phyloP scores from a whole-genome alignment of 2,113 vertebrate genomes.

The Caranx melampygus region DNA sequence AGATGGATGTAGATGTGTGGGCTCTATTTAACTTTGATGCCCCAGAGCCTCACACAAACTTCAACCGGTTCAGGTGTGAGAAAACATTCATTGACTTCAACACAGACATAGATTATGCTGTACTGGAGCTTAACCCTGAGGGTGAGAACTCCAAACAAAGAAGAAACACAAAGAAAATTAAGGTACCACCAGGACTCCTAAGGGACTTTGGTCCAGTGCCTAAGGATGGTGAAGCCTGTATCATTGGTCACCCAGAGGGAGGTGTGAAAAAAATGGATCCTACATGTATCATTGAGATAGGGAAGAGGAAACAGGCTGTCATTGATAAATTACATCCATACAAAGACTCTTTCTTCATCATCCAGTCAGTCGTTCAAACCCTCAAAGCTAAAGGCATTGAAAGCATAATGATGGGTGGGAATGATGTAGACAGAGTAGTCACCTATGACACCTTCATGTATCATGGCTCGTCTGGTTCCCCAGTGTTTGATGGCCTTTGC shows the following conservation, averaged over 20 bases:
- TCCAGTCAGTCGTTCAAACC: accelerated
- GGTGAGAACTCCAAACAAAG: accelerated
- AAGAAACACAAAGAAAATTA: accelerated
- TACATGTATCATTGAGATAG: constrained; percentile 40
- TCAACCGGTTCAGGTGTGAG: accelerated
- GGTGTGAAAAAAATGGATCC: constrained; percentile 29
- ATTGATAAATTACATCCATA: accelerated
- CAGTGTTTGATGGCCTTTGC: constrained; percentile 19
- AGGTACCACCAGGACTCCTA: constrained; percentile 51
- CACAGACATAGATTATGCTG: neutral
- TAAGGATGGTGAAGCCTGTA: neutral
- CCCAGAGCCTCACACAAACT: neutral
- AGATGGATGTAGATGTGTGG: accelerated
- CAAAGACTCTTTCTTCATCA: accelerated
- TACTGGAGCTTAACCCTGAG: constrained; percentile 27
- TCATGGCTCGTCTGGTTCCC: constrained; percentile 45
- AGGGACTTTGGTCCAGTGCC: constrained; percentile 4
- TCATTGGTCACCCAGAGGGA: constrained; percentile 35
- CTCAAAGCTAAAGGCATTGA: neutral
- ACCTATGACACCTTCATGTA: constrained; percentile 43
- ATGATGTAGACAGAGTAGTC: accelerated
- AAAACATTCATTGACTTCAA: neutral
- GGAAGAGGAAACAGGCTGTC: neutral
- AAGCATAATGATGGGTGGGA: neutral
- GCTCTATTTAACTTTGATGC: constrained; percentile 15